Evolutionary conservation across 2,797 vertebrate species (phyloP).

Genomic region (Threskiornis aethiopicus): DNA sequence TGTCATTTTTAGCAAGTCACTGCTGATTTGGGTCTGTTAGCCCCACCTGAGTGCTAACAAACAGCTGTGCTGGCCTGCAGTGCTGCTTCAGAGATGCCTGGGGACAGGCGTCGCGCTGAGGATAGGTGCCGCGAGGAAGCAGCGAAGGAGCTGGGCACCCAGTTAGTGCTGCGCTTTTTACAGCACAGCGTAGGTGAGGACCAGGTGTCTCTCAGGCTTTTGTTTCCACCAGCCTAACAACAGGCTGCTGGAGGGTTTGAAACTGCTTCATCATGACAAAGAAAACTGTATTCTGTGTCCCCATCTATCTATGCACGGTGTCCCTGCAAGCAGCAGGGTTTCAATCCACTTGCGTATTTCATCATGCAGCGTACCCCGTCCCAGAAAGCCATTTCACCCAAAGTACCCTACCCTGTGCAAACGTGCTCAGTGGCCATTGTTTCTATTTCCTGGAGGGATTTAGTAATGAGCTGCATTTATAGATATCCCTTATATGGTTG

Average conservation of each 20-base stretch:
- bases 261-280: not conserved
- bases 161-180: not conserved
- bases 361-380: not conserved
- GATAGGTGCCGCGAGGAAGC: not conserved
- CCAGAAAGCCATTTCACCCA: not conserved
- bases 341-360: not conserved
- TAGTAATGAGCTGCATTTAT: not conserved
- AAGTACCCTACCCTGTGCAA: not conserved
- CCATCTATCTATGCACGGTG: not conserved
- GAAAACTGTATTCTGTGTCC: not conserved
- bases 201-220: not conserved
- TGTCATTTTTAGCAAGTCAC: not conserved
- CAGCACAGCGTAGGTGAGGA: not conserved
- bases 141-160: not conserved
- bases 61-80: not conserved
- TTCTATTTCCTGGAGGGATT: not conserved
- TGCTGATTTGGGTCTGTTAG: not conserved
- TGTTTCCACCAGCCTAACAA: not conserved
- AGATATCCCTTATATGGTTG: not conserved
- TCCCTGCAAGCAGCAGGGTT: not conserved
- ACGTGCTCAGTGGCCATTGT: not conserved
- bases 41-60: not conserved
- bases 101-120: accelerated
- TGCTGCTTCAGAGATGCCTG: not conserved
- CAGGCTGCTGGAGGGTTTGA: not conserved